Base-by-base conservation (phyloP, 2,113 vertebrate species). In the Nothoprocta pentlandii region DNA sequence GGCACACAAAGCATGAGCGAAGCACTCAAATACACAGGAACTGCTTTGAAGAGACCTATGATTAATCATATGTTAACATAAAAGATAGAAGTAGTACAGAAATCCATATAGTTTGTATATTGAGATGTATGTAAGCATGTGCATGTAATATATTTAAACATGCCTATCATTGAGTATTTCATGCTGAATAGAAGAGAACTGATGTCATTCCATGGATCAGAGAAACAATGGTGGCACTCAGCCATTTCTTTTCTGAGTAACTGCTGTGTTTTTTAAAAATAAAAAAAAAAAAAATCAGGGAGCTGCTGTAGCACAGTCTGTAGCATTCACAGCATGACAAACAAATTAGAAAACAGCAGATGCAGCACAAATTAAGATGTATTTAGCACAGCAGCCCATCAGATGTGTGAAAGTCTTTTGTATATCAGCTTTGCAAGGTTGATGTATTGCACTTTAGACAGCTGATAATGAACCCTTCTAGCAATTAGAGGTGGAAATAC, bases 321-420 rank as follows among this genome's bases (percentile, higher is more conserved):
- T 93, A 96, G 93, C 94, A 85, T 96, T 98, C 98, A 94, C 98
- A 98, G 98, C 97, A 97, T 98, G 97, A 98, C 97, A 98, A 98
- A 98, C 97, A 98, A 97, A 98, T 98, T 98, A 98, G 97, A 97
- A 98, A 98, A 97, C 97, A 98, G 98, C 98, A 98, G 97, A 98
- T 98, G 98, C 96, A 98, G 98, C 97, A 98, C 98, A 98, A 98
- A 98, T 98, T 98, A 98, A 98, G 98, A 98, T 98, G 98, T 98
- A 98, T 98, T 98, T 98, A 98, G 97, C 97, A 97, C 97, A 98
- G 97, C 98, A 98, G 97, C 96, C 97, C 97, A 98, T 98, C 97
- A 97, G 96, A 98, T 98, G 97, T 98, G 98, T 97, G 98, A 98
- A 98, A 82, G 95, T 98, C 97, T 98, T 98, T 98, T 97, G 96